Evolutionary conservation across 2,888 invertebrate species (phyloP).

Genomic region (Hypomecis atomaria): DNA sequence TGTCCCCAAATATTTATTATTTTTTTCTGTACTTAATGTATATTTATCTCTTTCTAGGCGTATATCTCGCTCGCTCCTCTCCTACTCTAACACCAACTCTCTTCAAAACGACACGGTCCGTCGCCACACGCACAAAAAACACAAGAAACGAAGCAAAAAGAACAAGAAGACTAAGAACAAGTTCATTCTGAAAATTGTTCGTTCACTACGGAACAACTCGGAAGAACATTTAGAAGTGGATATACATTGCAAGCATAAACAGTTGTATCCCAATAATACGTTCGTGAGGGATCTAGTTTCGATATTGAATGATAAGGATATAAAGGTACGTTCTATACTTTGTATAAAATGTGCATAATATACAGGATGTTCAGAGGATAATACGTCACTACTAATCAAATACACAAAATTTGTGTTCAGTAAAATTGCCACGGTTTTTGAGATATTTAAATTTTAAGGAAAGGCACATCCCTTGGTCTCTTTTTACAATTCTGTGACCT

Average conservation of each 20-base stretch:
- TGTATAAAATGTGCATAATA: too few species aligned
- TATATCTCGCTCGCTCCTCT: slow-evolving; percentile 70
- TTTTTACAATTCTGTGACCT: too few species aligned
- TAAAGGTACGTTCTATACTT: slow-evolving; percentile 57
- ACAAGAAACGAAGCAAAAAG: slow-evolving; percentile 38
- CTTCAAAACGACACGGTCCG: slow-evolving; percentile 42
- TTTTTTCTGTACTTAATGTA: too few species aligned
- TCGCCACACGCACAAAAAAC: slow-evolving; percentile 42
- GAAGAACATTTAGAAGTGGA: slow-evolving; percentile 73
- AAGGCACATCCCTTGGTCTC: too few species aligned
- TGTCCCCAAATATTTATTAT: too few species aligned
- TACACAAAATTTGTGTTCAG: too few species aligned
- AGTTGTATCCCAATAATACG: slow-evolving; percentile 67
- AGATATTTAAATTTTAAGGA: too few species aligned
- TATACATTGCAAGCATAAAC: slow-evolving; percentile 64
- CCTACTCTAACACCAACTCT: slow-evolving; percentile 44
- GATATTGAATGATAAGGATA: slow-evolving; percentile 68
- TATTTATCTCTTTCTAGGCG: slow-evolving; percentile 50
- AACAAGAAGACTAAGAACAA: slow-evolving; percentile 62
- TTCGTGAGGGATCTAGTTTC: slow-evolving; percentile 74
- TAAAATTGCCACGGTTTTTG: too few species aligned
- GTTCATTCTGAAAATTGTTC: slow-evolving; percentile 66
- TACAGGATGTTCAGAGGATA: background rate
- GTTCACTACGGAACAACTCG: slow-evolving; percentile 53
- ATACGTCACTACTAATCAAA: too few species aligned